Base-by-base conservation (phyloP, 1,140 invertebrate genomes). In the Rhopalosiphum maidis region DNA sequence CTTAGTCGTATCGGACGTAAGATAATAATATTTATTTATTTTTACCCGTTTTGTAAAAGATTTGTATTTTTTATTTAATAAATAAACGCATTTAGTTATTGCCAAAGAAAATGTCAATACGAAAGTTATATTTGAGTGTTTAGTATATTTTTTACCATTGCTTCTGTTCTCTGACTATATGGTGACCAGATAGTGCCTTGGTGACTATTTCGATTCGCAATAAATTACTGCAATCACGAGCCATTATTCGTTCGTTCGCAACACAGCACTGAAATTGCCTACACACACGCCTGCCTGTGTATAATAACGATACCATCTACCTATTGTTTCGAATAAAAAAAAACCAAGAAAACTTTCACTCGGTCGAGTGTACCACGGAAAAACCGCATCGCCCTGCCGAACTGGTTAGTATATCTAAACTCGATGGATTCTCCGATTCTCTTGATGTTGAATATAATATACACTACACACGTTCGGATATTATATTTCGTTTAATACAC, bases 1-100 rank as follows among this genome's bases (percentile, higher is more conserved):
- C 60, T 43, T 46, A 77, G 90, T 91, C 90, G 90, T 91, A 91
- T 92, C 91, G 91, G 91, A 92, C 46, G 77, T 77, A 92, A 51
- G 68, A 92, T 51, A 83, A 83, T n/a, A 77, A 43, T 91, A 91
- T 91, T 46, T 68, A 91, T 91, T 77, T 68, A 91, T 77, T 91
- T 51, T 89, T 89, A 89, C 41, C 90, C 41, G 60, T 91, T 82
- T 92, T 92, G 68, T 92, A 92, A 82, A 23, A 48, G 22, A 77
- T 82, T 77, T 83, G 46, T 92, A 77, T 83, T 55, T 89, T 89
- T 55, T 89, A 82, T 92, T 92, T 92, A 37, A 92, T 82, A 25
- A 91, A 91, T 83, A 83, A 92, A 92, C 68, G 77, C 18, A 92
- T 83, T 92, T 51, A 83, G 41, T 46, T 83, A 82, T 92, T 92